Evolutionary conservation across 2,888 invertebrate genomes (phyloP).

Genomic region (Rhopalosiphum nymphaeae): DNA sequence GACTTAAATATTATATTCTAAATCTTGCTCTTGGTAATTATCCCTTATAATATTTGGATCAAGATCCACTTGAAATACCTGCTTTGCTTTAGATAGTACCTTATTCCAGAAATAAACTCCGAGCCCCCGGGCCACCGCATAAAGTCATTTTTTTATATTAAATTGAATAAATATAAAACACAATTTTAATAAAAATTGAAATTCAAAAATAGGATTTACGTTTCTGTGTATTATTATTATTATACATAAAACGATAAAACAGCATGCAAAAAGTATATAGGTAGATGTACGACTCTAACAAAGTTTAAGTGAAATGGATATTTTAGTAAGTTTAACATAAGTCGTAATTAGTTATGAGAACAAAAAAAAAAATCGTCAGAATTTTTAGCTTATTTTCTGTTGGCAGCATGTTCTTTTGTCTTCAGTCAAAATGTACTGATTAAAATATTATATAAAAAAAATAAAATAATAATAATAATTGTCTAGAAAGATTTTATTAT

Average conservation of each 20-base stretch:
- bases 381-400: background rate
- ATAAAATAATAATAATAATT: slow-evolving; percentile 21
- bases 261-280: background rate
- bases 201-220: background rate
- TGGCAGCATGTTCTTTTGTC: background rate
- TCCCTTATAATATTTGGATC: background rate
- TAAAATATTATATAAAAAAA: background rate
- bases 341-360: background rate
- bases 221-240: background rate
- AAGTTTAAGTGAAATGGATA: background rate
- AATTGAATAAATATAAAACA: too few species aligned
- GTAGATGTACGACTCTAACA: background rate
- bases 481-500: background rate
- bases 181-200: too few species aligned
- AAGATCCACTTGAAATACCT: background rate
- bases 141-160: too few species aligned
- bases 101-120: background rate
- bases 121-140: too few species aligned
- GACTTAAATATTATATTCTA: background rate
- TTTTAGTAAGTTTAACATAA: background rate
- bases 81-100: background rate
- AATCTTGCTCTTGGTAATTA: background rate
- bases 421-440: background rate
- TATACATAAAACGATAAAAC: background rate
- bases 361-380: background rate